Conservation (phyloP, 1,140 invertebrate genomes). For the Paraescarpia echinospica region DNA sequence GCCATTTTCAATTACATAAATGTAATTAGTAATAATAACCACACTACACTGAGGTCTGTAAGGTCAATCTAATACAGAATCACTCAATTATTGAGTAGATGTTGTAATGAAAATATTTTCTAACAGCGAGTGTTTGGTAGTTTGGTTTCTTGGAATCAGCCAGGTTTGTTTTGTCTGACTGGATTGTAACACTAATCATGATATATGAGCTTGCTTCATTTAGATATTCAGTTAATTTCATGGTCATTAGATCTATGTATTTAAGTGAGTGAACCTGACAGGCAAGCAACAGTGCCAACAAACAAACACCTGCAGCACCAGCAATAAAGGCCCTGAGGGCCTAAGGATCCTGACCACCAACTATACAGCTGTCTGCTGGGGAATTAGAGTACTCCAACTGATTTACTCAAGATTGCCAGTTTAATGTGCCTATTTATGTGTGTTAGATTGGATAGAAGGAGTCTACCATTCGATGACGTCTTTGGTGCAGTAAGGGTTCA, state of each 20-base stretch:
- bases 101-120: not conserved
- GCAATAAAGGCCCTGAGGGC: not conserved
- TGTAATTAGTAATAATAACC: not conserved
- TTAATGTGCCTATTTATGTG: not conserved
- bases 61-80: not conserved
- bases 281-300: not conserved
- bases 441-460: not conserved
- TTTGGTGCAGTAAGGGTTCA: not conserved
- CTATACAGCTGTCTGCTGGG: not conserved
- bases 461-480: not conserved
- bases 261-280: not conserved
- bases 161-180: not conserved
- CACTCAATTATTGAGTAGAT: not conserved
- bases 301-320: not conserved
- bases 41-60: not conserved
- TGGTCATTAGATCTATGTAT: not conserved
- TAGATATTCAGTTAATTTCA: not conserved
- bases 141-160: not conserved
- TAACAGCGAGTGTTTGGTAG: not conserved
- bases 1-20: too few relatives aligned
- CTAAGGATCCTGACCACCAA: not conserved
- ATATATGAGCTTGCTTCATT: not conserved
- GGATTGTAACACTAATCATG: not conserved
- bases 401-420: not conserved
- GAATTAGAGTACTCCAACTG: not conserved